These are phyloP conservation scores for Zeuzera pyrina DNA, from an alignment of 2,888 invertebrate genomes.

Conservation along the genomic window DNA sequence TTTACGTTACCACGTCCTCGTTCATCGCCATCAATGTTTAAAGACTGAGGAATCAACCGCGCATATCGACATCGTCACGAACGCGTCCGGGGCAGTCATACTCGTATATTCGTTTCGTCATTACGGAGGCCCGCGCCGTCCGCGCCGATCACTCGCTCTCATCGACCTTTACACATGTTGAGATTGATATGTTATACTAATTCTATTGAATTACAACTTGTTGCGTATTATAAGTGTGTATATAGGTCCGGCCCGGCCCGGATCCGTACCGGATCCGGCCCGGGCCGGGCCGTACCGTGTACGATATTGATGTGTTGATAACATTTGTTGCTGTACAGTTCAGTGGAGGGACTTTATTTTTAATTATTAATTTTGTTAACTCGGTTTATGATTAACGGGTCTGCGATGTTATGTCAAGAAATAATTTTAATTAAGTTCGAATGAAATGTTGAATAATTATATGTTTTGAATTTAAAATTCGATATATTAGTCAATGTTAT, in stretches of 20 bases:
- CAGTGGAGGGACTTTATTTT: conserved; percentile 56
- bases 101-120: conserved; percentile 44
- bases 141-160: conserved; percentile 46
- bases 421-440: conserved; percentile 59
- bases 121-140: conserved; percentile 15
- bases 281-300: conserved; percentile 9
- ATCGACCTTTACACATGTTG: conserved; percentile 71
- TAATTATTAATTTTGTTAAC: conserved; percentile 57
- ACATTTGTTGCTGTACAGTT: conserved; percentile 51
- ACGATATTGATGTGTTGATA: conserved; percentile 26
- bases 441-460: conserved; percentile 44
- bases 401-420: conserved; percentile 62
- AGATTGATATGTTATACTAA: conserved; percentile 72
- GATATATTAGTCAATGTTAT: conserved; percentile 68
- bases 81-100: conserved; percentile 55
- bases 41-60: conserved; percentile 72
- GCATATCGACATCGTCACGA: conserved; percentile 68
- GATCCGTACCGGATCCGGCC: too few relatives aligned
- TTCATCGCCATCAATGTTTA: conserved; percentile 72
- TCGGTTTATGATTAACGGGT: conserved; percentile 68
- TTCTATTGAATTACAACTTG: conserved; percentile 72
- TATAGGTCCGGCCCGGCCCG: conserved; percentile 19
- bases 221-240: conserved; percentile 65
- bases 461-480: conserved; percentile 59
- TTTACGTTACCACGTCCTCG: conserved; percentile 64